A percentile compares a stretch with the other conserved stretches of the same genome.
phyloP scores from a whole-genome alignment of 2,113 vertebrate genomes.

The Anseranas semipalmata region DNA sequence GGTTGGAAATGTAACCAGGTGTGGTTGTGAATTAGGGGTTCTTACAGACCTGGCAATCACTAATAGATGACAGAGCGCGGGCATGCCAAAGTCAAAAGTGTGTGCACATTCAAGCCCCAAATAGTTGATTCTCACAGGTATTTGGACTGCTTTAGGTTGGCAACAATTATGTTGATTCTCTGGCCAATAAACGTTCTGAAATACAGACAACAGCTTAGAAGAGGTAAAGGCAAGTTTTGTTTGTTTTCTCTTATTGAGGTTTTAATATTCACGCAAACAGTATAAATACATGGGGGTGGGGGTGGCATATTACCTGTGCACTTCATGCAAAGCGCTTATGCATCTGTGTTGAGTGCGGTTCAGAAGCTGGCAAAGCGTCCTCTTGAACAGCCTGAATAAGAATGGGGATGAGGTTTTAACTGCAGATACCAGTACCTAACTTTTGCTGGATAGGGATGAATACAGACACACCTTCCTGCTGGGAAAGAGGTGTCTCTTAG shows the following conservation, averaged over 20 bases:
- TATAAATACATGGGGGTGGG: not conserved
- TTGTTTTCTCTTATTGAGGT: not conserved
- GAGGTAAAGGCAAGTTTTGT: not conserved
- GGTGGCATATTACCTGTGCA: not conserved
- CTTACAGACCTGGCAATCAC: not conserved
- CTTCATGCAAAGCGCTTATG: rapidly evolving
- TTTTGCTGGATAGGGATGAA: not conserved
- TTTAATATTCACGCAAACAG: not conserved
- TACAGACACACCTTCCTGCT: not conserved
- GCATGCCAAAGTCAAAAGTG: not conserved
- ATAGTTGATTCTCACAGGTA: not conserved
- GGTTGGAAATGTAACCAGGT: not conserved
- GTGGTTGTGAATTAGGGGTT: not conserved
- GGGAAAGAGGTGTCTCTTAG: not conserved
- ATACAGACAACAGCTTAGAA: not conserved
- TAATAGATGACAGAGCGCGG: not conserved
- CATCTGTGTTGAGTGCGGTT: rapidly evolving
- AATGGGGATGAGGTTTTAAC: not conserved
- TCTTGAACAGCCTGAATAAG: not conserved
- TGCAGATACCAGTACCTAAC: not conserved
- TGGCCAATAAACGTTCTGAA: not conserved
- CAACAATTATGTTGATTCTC: not conserved
- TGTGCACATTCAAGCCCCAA: not conserved
- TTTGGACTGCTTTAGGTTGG: not conserved
- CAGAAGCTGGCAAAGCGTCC: not conserved